Evolutionary conservation across 2,888 invertebrate genomes (phyloP).

Genomic region (Meteorus cinctellus): DNA sequence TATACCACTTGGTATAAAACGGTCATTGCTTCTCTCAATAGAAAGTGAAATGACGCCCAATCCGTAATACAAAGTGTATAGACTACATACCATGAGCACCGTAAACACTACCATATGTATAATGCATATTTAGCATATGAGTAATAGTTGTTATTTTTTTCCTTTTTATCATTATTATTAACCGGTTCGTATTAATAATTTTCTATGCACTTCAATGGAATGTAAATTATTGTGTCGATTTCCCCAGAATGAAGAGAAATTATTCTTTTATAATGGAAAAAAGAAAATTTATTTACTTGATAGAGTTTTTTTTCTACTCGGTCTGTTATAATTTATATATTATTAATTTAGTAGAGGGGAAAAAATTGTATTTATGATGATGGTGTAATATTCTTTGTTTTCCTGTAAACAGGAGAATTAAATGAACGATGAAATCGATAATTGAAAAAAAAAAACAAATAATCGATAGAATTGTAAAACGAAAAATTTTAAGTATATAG

Average conservation of each 20-base stretch:
- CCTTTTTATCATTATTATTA: not conserved
- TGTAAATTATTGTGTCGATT: not conserved
- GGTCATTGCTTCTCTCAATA: conserved; percentile 31
- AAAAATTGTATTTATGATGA: not conserved
- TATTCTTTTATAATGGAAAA: not conserved
- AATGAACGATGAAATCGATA: not conserved
- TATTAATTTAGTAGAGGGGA: not conserved
- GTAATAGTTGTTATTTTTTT: not conserved
- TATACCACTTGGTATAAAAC: conserved; percentile 5
- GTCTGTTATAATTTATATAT: not conserved
- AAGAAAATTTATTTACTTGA: not conserved
- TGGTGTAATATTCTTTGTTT: not conserved
- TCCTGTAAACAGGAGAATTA: not conserved
- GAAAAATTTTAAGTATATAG: not conserved
- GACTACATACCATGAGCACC: not conserved
- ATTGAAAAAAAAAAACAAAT: not conserved
- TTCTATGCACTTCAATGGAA: not conserved
- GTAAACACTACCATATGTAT: not conserved
- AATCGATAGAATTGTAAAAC: not conserved
- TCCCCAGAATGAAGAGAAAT: not conserved
- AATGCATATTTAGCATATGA: not conserved
- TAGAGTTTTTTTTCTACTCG: not conserved
- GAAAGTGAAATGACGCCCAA: conserved; percentile 31
- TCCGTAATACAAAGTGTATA: not conserved
- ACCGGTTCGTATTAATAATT: not conserved